phyloP scores from a whole-genome alignment of 2,888 invertebrate genomes.

The Dolichomitus sp. region DNA sequence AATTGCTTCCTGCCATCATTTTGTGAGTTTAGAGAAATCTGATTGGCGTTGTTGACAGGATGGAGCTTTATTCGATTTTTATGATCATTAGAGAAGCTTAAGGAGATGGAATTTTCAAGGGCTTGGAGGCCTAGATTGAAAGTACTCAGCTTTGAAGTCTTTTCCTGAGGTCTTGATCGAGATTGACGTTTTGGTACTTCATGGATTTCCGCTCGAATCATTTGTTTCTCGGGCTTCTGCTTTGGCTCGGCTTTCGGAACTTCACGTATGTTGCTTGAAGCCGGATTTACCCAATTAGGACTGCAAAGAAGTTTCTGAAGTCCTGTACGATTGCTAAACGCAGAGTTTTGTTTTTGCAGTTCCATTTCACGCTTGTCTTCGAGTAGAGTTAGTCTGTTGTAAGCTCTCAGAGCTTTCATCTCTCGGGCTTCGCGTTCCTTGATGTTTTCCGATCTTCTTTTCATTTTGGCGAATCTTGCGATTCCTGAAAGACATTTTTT shows the following conservation, averaged over 20 bases:
- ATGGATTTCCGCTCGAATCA: slow-evolving; percentile 3
- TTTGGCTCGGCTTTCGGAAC: not conserved
- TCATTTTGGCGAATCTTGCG: slow-evolving; percentile 15
- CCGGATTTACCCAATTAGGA: not conserved
- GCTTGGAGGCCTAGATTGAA: slow-evolving; percentile 51
- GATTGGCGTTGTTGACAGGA: not conserved
- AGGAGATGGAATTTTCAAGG: slow-evolving; percentile 51
- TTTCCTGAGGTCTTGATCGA: slow-evolving; percentile 21
- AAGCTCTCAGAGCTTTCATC: slow-evolving; percentile 71
- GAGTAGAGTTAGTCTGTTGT: slow-evolving; percentile 73
- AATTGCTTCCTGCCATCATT: slow-evolving; percentile 27
- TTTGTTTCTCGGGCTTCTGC: not conserved
- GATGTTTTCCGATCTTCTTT: slow-evolving; percentile 19
- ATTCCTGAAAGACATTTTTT: not conserved
- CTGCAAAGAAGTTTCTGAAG: slow-evolving; percentile 4
- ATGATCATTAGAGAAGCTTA: slow-evolving; percentile 45
- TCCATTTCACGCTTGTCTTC: slow-evolving; percentile 70
- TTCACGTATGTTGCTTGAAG: not conserved
- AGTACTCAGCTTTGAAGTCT: slow-evolving; percentile 40
- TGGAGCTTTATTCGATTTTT: slow-evolving; percentile 30
- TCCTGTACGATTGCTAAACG: not conserved
- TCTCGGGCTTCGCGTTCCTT: slow-evolving; percentile 68
- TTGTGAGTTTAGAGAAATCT: not conserved
- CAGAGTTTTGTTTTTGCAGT: slow-evolving; percentile 38
- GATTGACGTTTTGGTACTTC: slow-evolving; percentile 13